Evolutionary conservation across 2,113 vertebrate genomes (phyloP).

Genomic region (Amphiprion ocellaris): DNA sequence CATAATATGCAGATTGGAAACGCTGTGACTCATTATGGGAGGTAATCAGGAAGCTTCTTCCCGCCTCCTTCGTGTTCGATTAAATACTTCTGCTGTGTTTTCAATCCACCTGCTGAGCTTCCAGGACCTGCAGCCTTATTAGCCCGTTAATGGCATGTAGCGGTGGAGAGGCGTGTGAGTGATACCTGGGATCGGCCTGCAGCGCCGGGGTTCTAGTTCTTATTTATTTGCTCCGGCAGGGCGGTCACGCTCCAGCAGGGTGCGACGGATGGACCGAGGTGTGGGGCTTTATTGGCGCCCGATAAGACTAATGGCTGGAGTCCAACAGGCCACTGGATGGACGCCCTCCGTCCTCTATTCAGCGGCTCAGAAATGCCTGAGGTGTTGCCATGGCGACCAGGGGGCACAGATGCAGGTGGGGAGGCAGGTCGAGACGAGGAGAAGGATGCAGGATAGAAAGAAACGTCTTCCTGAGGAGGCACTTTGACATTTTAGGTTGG

Average conservation of each 20-base stretch:
- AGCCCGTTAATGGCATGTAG: conserved; percentile 41
- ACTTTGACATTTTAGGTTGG: no score
- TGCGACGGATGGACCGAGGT: background rate
- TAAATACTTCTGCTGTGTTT: conserved; percentile 43
- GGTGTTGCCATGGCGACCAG: conserved; percentile 69
- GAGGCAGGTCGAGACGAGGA: background rate
- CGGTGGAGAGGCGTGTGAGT: conserved; percentile 1
- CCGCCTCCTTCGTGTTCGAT: conserved; percentile 55
- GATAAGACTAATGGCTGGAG: conserved; percentile 62
- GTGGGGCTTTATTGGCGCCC: conserved; percentile 24
- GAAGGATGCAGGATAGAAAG: background rate
- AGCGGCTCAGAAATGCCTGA: conserved; percentile 42
- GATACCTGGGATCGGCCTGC: conserved; percentile 15
- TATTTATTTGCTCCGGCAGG: conserved; percentile 8
- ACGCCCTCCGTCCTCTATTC: background rate
- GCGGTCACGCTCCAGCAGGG: background rate
- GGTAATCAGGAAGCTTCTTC: conserved; percentile 66
- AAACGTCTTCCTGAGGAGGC: no score
- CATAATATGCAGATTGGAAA: conserved; percentile 60
- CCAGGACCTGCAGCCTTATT: conserved; percentile 45
- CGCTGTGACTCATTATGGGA: conserved; percentile 62
- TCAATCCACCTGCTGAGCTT: conserved; percentile 52
- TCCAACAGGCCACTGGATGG: conserved; percentile 24
- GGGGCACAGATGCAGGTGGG: background rate
- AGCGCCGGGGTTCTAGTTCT: background rate